Conservation (phyloP, 2,888 invertebrate genomes). For the Drosophila anomelani region DNA sequence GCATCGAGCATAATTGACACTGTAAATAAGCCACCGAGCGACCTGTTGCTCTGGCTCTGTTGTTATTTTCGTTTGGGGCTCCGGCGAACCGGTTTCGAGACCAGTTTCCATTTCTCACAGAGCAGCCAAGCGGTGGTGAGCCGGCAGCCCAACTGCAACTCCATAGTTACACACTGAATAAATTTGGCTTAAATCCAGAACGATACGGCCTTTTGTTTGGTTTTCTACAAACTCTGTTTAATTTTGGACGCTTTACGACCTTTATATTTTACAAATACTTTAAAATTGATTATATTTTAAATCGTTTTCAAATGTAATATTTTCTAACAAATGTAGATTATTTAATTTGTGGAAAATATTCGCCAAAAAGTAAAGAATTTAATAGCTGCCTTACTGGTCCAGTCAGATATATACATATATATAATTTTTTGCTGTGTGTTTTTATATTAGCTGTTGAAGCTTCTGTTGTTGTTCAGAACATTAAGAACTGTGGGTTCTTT, state of each 20-base stretch:
- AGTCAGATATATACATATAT: no score
- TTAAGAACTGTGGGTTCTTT: conserved; percentile 28
- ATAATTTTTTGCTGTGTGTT: conserved; percentile 12
- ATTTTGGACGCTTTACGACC: not conserved
- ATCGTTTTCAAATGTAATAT: not conserved
- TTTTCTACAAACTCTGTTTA: not conserved
- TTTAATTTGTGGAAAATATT: not conserved
- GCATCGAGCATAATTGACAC: conserved; percentile 40
- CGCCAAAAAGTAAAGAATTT: not conserved
- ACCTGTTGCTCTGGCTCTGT: conserved; percentile 24
- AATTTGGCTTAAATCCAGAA: not conserved
- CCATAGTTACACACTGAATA: conserved; percentile 31
- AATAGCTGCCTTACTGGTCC: not conserved
- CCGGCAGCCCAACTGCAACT: conserved; percentile 41
- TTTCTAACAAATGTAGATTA: not conserved
- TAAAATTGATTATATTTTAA: no score
- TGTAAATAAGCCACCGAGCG: conserved; percentile 23
- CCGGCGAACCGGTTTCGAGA: conserved; percentile 57
- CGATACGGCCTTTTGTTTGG: not conserved
- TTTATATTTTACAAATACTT: not conserved
- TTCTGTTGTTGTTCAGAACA: conserved; percentile 27
- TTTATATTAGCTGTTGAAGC: not conserved
- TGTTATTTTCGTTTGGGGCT: conserved; percentile 58
- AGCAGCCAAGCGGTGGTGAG: conserved; percentile 56
- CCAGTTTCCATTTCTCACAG: conserved; percentile 72